Evolutionary conservation across 1,140 invertebrate species (phyloP).

Genomic region (Cotesia glomerata): DNA sequence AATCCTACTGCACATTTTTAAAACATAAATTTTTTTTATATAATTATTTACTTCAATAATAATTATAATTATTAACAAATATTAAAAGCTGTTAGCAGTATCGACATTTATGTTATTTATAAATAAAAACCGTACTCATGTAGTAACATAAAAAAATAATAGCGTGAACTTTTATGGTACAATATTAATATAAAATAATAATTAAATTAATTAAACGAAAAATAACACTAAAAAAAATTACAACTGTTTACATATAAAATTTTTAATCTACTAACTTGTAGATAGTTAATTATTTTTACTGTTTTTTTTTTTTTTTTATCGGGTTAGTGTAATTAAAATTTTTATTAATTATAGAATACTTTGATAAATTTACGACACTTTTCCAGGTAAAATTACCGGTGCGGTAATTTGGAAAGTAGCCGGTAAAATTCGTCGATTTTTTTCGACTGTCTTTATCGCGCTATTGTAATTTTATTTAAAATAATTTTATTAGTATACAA

Average conservation of each 20-base stretch:
- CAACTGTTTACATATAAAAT: conserved; percentile 54
- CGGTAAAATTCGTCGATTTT: background rate
- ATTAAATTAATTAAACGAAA: conserved; percentile 24
- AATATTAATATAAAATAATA: conserved; percentile 44
- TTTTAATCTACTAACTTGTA: conserved; percentile 44
- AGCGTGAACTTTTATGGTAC: conserved; percentile 45
- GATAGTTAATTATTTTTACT: conserved; percentile 23
- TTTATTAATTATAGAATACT: background rate
- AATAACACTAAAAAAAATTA: conserved; percentile 50
- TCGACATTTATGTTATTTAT: conserved; percentile 20
- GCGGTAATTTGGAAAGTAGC: conserved; percentile 49
- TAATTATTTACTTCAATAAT: conserved; percentile 31
- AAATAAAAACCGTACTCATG: conserved; percentile 38
- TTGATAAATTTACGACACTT: conserved; percentile 35
- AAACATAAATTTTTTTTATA: conserved; percentile 9
- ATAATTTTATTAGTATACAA: background rate
- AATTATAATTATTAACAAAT: background rate
- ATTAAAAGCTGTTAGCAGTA: background rate
- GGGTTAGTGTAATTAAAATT: no score
- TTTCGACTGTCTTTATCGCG: background rate
- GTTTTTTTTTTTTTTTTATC: conserved; percentile 12
- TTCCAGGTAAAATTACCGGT: conserved; percentile 44
- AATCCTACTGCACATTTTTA: conserved; percentile 35
- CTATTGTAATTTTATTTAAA: conserved; percentile 34
- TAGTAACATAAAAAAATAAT: conserved; percentile 40